These are phyloP conservation scores for Chrysina gloriosa DNA, from an alignment of 2,888 invertebrate species.

Conservation along the genomic window DNA sequence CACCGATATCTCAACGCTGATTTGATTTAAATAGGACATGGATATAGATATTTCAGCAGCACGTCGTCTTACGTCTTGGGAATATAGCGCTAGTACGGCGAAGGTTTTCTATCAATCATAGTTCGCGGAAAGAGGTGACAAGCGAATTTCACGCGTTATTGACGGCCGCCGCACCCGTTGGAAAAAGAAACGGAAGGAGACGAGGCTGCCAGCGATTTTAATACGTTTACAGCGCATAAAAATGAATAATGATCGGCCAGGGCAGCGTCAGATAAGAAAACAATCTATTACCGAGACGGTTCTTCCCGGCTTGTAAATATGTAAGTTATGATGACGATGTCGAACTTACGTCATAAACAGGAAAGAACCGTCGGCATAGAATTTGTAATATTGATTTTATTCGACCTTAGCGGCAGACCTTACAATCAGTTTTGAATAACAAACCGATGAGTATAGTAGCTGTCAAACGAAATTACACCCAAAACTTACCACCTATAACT, in stretches of 20 bases:
- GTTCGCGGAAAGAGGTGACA: slow-evolving; percentile 47
- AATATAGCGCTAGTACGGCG: not conserved
- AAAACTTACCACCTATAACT: no score
- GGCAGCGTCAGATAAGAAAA: slow-evolving; percentile 41
- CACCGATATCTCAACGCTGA: slow-evolving; percentile 15
- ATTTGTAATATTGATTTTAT: slow-evolving; percentile 33
- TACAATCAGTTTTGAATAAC: no score
- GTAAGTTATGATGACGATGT: slow-evolving; percentile 33
- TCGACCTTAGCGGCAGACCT: no score
- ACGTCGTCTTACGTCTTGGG: slow-evolving; percentile 7
- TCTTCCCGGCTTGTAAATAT: slow-evolving; percentile 31
- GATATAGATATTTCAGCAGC: slow-evolving; percentile 28
- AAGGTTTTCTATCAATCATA: slow-evolving; percentile 46
- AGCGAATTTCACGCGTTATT: slow-evolving; percentile 52
- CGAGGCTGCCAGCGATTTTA: slow-evolving; percentile 30
- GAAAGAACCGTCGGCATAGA: not conserved
- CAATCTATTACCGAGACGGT: slow-evolving; percentile 37
- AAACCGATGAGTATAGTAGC: no score
- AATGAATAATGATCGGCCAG: slow-evolving; percentile 39
- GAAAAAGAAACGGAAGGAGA: not conserved
- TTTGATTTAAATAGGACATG: slow-evolving; percentile 15
- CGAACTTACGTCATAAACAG: slow-evolving; percentile 19
- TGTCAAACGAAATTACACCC: no score
- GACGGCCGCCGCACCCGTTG: slow-evolving; percentile 32
- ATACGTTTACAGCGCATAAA: slow-evolving; percentile 37